Conservation (phyloP, 2,888 invertebrate genomes). For the Metellina segmentata region DNA sequence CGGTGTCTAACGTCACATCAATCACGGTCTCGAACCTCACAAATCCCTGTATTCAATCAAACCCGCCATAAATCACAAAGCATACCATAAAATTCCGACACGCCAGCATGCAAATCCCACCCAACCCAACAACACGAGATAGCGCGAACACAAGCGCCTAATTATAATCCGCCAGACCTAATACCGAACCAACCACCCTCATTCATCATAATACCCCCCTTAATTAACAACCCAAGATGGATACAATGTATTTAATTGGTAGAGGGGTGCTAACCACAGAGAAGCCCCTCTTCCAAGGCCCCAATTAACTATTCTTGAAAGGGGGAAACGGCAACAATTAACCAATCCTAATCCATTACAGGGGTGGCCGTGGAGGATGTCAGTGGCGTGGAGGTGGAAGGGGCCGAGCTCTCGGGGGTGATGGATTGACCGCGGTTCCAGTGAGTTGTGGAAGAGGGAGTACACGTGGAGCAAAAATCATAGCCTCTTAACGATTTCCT, state of each 20-base stretch:
- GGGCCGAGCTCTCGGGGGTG: slow-evolving; percentile 16
- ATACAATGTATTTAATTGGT: slow-evolving; percentile 42
- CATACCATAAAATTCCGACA: too few relatives aligned
- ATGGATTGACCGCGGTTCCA: slow-evolving; percentile 52
- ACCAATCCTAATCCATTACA: slow-evolving; percentile 64
- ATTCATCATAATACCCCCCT: slow-evolving; percentile 5
- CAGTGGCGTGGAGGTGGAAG: background rate
- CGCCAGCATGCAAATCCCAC: background rate
- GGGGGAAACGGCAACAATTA: slow-evolving; percentile 40
- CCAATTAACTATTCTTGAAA: slow-evolving; percentile 30
- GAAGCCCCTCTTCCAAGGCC: background rate
- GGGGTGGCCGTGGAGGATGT: background rate
- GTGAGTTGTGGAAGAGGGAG: background rate
- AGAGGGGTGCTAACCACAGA: slow-evolving; percentile 38
- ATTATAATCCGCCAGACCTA: too few relatives aligned
- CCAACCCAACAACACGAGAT: background rate
- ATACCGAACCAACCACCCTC: background rate
- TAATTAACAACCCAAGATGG: slow-evolving; percentile 10
- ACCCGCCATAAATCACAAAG: background rate
- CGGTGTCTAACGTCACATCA: too few relatives aligned
- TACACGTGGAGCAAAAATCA: slow-evolving; percentile 47
- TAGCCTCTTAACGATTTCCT: slow-evolving; percentile 72
- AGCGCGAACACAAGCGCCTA: background rate
- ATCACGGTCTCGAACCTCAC: background rate
- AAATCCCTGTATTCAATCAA: background rate